Base-by-base conservation (phyloP, 2,797 vertebrate species). In the Varecia variegata region DNA sequence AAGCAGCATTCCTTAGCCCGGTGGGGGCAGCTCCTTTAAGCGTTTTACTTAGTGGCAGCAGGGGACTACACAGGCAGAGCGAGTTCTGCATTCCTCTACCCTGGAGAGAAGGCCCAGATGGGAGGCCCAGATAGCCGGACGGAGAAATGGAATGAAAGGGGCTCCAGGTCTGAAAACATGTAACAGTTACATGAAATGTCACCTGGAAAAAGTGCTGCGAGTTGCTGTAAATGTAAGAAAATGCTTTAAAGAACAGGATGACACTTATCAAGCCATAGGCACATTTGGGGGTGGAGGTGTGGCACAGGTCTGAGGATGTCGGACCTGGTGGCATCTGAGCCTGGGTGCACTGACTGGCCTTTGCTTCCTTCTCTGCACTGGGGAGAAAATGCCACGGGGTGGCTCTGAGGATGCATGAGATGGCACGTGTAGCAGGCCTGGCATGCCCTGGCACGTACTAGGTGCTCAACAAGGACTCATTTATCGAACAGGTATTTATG, bases 211-310 rank as follows among this genome's bases (percentile, higher is more conserved):
- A 14, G 77, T 40, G 14, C 15, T 54, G 25, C 20, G 32, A 65
- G 35, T 27, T 35, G 70, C 45, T 11, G 0, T 5, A 15, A 30
- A 18, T 20, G 45, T 30, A 54, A 25, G 11, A 35, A 74, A 27
- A n/a, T 7, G 23, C 56, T 81, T 68, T 8, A 68, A 45, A 11
- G 47, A 84, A n/a, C n/a, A 21, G n/a, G 27, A 43, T 3, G 47
- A 32, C 11, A 1, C 3, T 5, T 12, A 23, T 13, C 27, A 21
- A 71, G 18, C 23, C 73, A 38, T 17, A 14, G 30, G 12, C 14
- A 13, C 32, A 50, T 6, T 43, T 0, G 1, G 11, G 11, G 17
- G 17, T 2, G 4, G 13, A 35, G 10, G 21, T 6, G 0, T 3
- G 4, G 62, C n/a, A 3, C 7, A 50, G 27, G 27, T 15, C 45